Evolutionary conservation across 1,140 invertebrate species (phyloP), one percentile per base, ranked within the genome.

Genomic region (Meloidogyne exigua): DNA sequence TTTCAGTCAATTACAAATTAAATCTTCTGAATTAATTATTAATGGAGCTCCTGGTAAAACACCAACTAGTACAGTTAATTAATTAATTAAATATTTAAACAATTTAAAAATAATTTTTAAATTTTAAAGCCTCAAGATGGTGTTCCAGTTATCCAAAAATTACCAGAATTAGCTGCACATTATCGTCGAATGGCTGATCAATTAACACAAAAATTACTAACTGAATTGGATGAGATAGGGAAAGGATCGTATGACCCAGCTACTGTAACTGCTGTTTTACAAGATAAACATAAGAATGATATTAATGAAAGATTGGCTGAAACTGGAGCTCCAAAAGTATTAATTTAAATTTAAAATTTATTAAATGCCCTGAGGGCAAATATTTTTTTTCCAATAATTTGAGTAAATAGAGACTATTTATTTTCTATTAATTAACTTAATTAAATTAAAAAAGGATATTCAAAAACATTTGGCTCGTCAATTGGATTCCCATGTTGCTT

Each of bases 151-250:
- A n/a, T 57, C 7, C 49, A 57, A 57, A 57, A 57, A 57, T 32
- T 28, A 65, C 49, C 49, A 25, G 72, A 73, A 64, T 32, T 76
- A 28, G 75, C 66, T 18, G 75, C 75, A 10, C 75, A 76, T 39
- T 76, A 76, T 32, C 75, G 75, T 3, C 68, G 44, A 65, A 76
- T 76, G 75, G 75, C 75, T 64, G 69, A 76, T 23, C 65, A 76
- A 44, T 75, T 76, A 49, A 73, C 66, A 32, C 39, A 66, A 21
- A 76, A 76, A 39, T 42, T 76, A 23, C 23, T 39, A 26, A 65
- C 25, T 3, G 75, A 76, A 73, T 64, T 73, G 13, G 72, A 57
- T 49, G 72, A 73, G n/a, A 73, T 73, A 65, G 72, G 65, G 3
- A 23, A 64, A 73, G 57, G 65, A 18, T 28, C 23, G 23, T 26